phyloP scores from a whole-genome alignment of 2,888 invertebrate species.

The Drosophila melanosoma region DNA sequence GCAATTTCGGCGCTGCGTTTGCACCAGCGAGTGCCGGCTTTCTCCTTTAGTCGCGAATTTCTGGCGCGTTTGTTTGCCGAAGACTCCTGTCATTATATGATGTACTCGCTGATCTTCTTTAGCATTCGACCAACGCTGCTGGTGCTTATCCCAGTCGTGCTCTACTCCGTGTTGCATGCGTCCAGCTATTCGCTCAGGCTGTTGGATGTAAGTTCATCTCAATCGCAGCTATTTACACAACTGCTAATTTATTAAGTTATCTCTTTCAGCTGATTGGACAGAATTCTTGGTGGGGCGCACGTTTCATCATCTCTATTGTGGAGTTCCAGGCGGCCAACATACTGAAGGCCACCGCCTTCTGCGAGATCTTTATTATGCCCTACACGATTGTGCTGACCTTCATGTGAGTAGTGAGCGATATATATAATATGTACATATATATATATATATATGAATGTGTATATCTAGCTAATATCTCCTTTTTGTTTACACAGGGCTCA shows the following conservation, averaged over 20 bases:
- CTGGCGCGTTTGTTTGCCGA: conserved; percentile 92
- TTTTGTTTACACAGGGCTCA: conserved; percentile 89
- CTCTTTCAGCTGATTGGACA: conserved; percentile 93
- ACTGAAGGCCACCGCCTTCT: conserved; percentile 94
- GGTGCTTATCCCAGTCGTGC: conserved; percentile 94
- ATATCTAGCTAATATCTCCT: neutral
- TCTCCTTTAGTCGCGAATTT: conserved; percentile 93
- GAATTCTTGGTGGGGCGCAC: conserved; percentile 95
- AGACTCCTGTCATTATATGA: conserved; percentile 98
- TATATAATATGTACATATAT: neutral
- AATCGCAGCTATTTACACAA: neutral
- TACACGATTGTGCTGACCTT: conserved; percentile 92
- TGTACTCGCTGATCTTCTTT: conserved; percentile 97
- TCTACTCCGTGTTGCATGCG: conserved; percentile 97
- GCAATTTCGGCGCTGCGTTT: conserved; percentile 97
- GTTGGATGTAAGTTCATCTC: conserved; percentile 91
- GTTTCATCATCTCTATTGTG: conserved; percentile 93
- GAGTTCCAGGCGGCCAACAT: conserved; percentile 96
- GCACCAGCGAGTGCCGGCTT: conserved; percentile 96
- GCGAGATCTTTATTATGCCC: conserved; percentile 97
- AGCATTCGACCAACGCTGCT: conserved; percentile 95
- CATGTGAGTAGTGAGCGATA: conserved; percentile 88
- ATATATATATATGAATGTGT: neutral
- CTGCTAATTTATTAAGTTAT: conserved; percentile 1
- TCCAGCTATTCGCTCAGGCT: conserved; percentile 95